Evolutionary conservation across 2,797 vertebrate genomes (phyloP).

Genomic region (Cacajao melanocephalus): DNA sequence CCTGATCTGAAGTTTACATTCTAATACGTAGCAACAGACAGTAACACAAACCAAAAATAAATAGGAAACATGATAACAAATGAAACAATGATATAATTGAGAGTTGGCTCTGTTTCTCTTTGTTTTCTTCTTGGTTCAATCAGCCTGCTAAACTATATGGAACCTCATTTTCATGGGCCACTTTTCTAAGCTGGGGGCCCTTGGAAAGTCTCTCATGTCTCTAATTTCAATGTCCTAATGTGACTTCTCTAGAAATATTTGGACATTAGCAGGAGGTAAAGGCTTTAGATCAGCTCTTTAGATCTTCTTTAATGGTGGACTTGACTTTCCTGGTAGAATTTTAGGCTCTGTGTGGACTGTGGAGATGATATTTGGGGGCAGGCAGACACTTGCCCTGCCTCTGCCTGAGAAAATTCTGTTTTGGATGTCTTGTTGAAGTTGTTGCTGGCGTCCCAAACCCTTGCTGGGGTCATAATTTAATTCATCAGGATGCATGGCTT

Average conservation of each 20-base stretch:
- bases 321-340: background rate
- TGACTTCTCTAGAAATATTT: constrained; percentile 7
- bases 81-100: background rate
- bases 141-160: background rate
- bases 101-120: background rate
- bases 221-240: background rate
- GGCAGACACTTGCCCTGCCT: background rate
- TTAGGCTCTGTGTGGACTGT: background rate
- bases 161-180: background rate
- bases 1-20: background rate
- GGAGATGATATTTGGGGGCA: background rate
- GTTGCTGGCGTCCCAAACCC: background rate
- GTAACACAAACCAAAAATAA: background rate
- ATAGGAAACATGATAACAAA: background rate
- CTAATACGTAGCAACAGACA: background rate
- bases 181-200: background rate
- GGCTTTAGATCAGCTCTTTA: background rate
- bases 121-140: background rate
- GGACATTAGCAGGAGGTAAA: background rate
- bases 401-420: background rate
- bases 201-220: background rate
- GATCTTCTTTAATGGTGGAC: background rate
- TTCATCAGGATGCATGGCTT: constrained; percentile 1
- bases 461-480: background rate
- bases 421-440: background rate